A percentile compares a stretch with the other conserved stretches of the same genome.
Evolutionary conservation across 2,888 invertebrate genomes (phyloP).

Genomic region (Lypha dubia): DNA sequence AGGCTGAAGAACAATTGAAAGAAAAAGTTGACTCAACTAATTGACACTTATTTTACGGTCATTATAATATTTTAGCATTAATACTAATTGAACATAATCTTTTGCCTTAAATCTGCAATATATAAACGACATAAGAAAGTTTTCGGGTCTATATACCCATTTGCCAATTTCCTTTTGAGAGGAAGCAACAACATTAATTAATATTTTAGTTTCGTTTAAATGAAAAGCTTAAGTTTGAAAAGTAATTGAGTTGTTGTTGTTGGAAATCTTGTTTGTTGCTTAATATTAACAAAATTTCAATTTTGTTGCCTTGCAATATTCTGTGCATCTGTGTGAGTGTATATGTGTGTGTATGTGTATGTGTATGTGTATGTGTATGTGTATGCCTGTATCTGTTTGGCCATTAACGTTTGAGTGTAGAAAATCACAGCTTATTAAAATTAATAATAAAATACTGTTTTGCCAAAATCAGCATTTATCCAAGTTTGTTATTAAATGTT

Average conservation of each 20-base stretch:
- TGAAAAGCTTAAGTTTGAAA: constrained; percentile 45
- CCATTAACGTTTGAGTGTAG: neutral
- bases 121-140: neutral
- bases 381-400: no score
- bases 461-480: neutral
- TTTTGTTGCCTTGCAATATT: neutral
- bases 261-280: constrained; percentile 12
- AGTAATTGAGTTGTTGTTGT: constrained; percentile 51
- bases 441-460: constrained; percentile 16
- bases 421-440: constrained; percentile 25
- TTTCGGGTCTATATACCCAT: neutral
- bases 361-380: no score
- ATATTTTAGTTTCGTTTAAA: constrained; percentile 55
- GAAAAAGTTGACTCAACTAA: constrained; percentile 62
- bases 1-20: neutral
- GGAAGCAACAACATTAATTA: constrained; percentile 51
- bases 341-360: neutral
- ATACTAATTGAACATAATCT: constrained; percentile 21
- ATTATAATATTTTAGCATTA: constrained; percentile 59
- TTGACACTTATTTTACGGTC: constrained; percentile 70
- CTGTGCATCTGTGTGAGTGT: neutral
- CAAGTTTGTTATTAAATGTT: neutral
- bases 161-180: constrained; percentile 27
- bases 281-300: neutral
- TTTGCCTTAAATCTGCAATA: constrained; percentile 22